Evolutionary conservation across 2,888 invertebrate species (phyloP), one percentile per base, ranked within the genome.

Genomic region (Petrolisthes manimaculis): DNA sequence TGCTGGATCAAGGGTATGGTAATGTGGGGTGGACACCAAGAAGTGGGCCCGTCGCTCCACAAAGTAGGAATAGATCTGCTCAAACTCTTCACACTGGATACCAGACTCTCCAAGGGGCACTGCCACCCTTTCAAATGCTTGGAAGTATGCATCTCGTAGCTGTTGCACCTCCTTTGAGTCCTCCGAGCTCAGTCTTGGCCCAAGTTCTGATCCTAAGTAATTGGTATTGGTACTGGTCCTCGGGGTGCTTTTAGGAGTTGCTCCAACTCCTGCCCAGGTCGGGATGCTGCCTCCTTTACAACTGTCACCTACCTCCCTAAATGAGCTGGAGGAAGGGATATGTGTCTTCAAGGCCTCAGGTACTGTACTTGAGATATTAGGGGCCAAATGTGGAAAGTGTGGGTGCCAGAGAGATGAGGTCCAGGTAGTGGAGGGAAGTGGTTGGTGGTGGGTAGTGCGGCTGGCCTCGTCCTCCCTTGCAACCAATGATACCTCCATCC

Each of bases 41-140:
- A 88, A 88, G n/a, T 69, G 80, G 18, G 88, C 84, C n/a, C 88
- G 84, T 5, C 81, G 79, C 81, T 88, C 78, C 24, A 88, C 79
- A 69, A 88, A 88, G n/a, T 18, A 81, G 14, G 74, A 67, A 54
- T 88, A 88, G 37, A 74, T 37, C 55, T 61, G 69, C 3, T 81
- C 67, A 53, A 88, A 67, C 61, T 86, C 82, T 37, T 84, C 84
- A 8, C 54, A 18, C 55, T 56, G 78, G 54, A 84, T 84, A 55
- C 74, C 75, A 37, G 54, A 8, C 21, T 88, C 81, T n/a, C 79
- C 75, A n/a, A 75, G 51, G 0, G 80, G 80, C 18, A n/a, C 14
- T 5, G 84, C 12, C 24, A 81, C 56, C 6, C n/a, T 61, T 24
- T 84, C 74, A 21, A 75, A 53, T 1, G 75, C 21, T 3, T 54